Percentiles rank a stretch among this genome's conserved stretches.
phyloP scores from a whole-genome alignment of 1,140 invertebrate species.

The Conus betulinus region DNA sequence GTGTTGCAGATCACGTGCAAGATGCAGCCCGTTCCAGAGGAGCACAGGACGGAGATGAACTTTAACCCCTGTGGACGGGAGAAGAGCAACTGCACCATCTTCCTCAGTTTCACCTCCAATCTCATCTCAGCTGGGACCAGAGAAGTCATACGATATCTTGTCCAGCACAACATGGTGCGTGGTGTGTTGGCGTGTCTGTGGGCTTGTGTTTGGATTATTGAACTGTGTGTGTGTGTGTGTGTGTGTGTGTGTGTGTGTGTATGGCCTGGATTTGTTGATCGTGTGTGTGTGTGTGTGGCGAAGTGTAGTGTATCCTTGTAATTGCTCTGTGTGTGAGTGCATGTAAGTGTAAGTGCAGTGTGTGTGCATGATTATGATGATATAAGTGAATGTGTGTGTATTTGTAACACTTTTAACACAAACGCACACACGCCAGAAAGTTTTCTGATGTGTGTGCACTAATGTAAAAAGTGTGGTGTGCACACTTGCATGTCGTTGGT shows the following conservation, averaged over 20 bases:
- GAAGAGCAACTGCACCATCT: constrained; percentile 90
- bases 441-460: too few relatives aligned
- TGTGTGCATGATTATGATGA: too few relatives aligned
- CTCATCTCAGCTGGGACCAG: constrained; percentile 96
- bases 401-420: too few relatives aligned
- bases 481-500: too few relatives aligned
- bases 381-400: neutral
- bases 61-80: constrained; percentile 63
- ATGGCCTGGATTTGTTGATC: too few relatives aligned
- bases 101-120: constrained; percentile 98
- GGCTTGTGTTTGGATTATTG: neutral
- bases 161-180: constrained; percentile 88
- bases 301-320: too few relatives aligned
- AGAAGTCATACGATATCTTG: constrained; percentile 89
- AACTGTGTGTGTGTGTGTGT: neutral
- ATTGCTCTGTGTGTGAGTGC: too few relatives aligned
- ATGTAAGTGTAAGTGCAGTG: too few relatives aligned
- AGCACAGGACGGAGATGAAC: constrained; percentile 57
- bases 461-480: too few relatives aligned
- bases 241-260: constrained; percentile 12
- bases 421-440: too few relatives aligned
- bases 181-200: neutral
- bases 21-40: constrained; percentile 58
- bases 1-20: constrained; percentile 69
- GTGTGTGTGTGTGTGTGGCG: too few relatives aligned